A percentile compares a stretch with the other conserved stretches of the same genome.
These are phyloP conservation scores for Atta texana DNA, from an alignment of 1,140 invertebrate genomes.

Conservation along the genomic window DNA sequence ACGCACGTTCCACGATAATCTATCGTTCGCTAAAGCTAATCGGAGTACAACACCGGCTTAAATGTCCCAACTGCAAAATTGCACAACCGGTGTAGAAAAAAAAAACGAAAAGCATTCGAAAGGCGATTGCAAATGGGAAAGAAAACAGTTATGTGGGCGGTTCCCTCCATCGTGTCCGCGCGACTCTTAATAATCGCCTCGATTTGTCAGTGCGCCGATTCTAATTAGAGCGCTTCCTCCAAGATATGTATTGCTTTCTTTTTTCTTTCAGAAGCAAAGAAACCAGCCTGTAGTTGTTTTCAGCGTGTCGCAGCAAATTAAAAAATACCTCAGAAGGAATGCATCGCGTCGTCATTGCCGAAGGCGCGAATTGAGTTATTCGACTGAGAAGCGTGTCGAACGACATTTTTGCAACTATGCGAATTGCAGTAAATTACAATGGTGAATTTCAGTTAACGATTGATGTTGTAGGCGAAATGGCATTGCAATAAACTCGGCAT, in stretches of 20 bases:
- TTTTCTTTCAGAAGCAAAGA: background rate
- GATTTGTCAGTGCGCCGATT: slow-evolving; percentile 69
- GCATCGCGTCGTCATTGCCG: background rate
- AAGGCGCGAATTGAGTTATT: slow-evolving; percentile 53
- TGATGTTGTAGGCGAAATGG: background rate
- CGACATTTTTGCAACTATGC: background rate
- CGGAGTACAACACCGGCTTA: slow-evolving; percentile 29
- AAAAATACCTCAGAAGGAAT: slow-evolving; percentile 34
- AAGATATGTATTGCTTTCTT: background rate
- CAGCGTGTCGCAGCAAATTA: slow-evolving; percentile 44
- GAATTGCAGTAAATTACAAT: slow-evolving; percentile 24
- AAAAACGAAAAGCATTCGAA: slow-evolving; percentile 49
- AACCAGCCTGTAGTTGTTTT: background rate
- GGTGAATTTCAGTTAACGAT: slow-evolving; percentile 3
- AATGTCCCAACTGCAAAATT: slow-evolving; percentile 36
- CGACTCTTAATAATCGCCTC: slow-evolving; percentile 72
- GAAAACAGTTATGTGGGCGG: slow-evolving; percentile 68
- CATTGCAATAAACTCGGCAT: background rate
- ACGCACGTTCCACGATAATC: slow-evolving; percentile 33
- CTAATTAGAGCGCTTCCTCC: slow-evolving; percentile 66
- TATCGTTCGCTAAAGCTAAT: slow-evolving; percentile 21
- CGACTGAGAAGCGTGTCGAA: slow-evolving; percentile 14
- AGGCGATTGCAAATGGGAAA: slow-evolving; percentile 39
- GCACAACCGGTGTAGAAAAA: slow-evolving; percentile 27
- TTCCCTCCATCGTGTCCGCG: slow-evolving; percentile 51